These are phyloP conservation scores for Microcebus tavaratra DNA, from an alignment of 2,113 vertebrate genomes.

Conservation along the genomic window DNA sequence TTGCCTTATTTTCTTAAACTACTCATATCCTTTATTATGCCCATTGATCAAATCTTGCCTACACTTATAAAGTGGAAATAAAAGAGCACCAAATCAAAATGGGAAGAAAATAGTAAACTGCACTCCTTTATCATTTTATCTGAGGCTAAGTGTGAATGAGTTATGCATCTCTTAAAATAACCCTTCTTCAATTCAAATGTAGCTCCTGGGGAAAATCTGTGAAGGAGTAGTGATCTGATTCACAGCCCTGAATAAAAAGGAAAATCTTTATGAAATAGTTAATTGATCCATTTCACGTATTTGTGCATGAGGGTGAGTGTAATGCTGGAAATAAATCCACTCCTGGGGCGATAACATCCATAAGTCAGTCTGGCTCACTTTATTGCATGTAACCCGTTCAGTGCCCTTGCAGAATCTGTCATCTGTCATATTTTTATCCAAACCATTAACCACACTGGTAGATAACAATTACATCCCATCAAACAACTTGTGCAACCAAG, in stretches of 20 bases:
- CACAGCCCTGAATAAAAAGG: slow-evolving; percentile 47
- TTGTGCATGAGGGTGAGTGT: slow-evolving; percentile 55
- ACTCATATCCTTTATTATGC: slow-evolving; percentile 46
- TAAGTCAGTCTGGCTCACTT: slow-evolving; percentile 58
- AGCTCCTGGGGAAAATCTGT: slow-evolving; percentile 41
- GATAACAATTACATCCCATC: slow-evolving; percentile 65
- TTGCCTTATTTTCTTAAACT: slow-evolving; percentile 50
- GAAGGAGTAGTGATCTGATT: not conserved
- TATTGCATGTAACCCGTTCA: not conserved
- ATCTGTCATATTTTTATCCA: slow-evolving; percentile 73
- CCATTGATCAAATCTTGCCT: slow-evolving; percentile 33
- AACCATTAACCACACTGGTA: slow-evolving; percentile 61
- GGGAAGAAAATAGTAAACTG: slow-evolving; percentile 7
- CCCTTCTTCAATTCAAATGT: slow-evolving; percentile 12
- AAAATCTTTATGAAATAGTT: slow-evolving; percentile 53
- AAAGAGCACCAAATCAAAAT: slow-evolving; percentile 26
- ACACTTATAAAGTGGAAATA: slow-evolving; percentile 49
- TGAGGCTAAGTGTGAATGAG: slow-evolving; percentile 26
- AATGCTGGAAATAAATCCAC: slow-evolving; percentile 57
- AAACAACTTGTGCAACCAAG: slow-evolving; percentile 47
- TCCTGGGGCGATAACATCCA: not conserved
- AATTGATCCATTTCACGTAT: slow-evolving; percentile 58
- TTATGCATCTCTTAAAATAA: slow-evolving; percentile 36
- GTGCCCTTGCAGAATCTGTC: slow-evolving; percentile 61
- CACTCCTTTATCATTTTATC: not conserved